Percentiles rank a stretch among this genome's conserved stretches.
Conservation (phyloP, 2,113 vertebrate species). For the Passer domesticus region DNA sequence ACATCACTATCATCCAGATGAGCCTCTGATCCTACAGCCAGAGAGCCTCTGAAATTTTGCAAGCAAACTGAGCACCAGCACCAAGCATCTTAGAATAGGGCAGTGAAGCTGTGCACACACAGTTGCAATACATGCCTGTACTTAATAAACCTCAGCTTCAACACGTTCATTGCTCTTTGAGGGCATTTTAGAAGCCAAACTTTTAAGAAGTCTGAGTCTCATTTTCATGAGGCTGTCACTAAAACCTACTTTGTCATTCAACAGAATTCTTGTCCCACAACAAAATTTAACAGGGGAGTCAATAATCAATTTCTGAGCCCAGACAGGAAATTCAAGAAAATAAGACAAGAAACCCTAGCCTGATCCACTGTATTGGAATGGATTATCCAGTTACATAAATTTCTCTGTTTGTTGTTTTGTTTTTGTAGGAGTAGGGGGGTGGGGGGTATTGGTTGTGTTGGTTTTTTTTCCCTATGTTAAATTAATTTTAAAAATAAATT, state of each 20-base stretch:
- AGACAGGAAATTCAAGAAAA: neutral
- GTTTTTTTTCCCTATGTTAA: neutral
- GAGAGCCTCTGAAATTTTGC: neutral
- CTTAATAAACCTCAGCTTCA: neutral
- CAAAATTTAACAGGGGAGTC: neutral
- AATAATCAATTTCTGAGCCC: neutral
- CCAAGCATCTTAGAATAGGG: neutral
- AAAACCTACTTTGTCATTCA: neutral
- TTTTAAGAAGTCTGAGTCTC: neutral
- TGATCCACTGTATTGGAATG: neutral
- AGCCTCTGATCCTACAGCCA: neutral
- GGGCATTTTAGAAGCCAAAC: neutral
- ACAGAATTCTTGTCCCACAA: neutral
- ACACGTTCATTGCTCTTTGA: neutral
- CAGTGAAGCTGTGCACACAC: neutral
- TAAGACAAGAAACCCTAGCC: neutral
- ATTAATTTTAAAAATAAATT: neutral
- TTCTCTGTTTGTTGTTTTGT: neutral
- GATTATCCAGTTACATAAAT: neutral
- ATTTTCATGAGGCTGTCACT: neutral
- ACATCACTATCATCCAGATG: neutral
- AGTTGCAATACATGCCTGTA: neutral
- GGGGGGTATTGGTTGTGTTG: too few relatives aligned
- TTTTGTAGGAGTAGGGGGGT: neutral
- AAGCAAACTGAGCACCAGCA: neutral